Conservation (phyloP, 2,888 invertebrate species). For the Macrophya alboannulata region DNA sequence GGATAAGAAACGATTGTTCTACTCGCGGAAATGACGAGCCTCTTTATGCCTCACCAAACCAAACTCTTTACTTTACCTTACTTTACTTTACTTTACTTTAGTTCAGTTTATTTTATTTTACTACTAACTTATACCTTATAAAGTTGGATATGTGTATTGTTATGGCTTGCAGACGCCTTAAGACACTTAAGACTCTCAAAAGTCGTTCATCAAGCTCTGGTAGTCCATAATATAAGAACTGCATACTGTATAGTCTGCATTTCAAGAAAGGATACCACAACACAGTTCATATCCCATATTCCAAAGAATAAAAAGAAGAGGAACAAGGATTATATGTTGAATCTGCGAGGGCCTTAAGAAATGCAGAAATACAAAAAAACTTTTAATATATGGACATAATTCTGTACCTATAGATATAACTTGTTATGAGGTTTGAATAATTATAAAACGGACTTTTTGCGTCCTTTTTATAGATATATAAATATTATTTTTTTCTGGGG, state of each 20-base stretch:
- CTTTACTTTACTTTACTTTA: background rate
- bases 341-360: background rate
- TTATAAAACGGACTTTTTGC: background rate
- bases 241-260: background rate
- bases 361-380: background rate
- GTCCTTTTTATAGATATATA: background rate
- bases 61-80: conserved; percentile 10
- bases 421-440: background rate
- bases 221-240: background rate
- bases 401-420: background rate
- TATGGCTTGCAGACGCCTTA: background rate
- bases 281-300: background rate
- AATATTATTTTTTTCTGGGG: background rate
- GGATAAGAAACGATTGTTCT: conserved; percentile 38
- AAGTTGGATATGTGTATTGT: background rate
- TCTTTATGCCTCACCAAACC: background rate
- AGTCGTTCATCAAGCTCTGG: background rate
- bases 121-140: background rate
- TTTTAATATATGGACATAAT: background rate
- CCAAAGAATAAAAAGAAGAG: background rate
- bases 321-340: no score
- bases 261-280: background rate
- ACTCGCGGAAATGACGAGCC: conserved; percentile 30
- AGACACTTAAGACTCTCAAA: background rate
- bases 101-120: background rate